A percentile compares a stretch with the other conserved stretches of the same genome.
These are phyloP conservation scores for Remorina albescens DNA, from an alignment of 2,797 vertebrate genomes.

Conservation along the genomic window DNA sequence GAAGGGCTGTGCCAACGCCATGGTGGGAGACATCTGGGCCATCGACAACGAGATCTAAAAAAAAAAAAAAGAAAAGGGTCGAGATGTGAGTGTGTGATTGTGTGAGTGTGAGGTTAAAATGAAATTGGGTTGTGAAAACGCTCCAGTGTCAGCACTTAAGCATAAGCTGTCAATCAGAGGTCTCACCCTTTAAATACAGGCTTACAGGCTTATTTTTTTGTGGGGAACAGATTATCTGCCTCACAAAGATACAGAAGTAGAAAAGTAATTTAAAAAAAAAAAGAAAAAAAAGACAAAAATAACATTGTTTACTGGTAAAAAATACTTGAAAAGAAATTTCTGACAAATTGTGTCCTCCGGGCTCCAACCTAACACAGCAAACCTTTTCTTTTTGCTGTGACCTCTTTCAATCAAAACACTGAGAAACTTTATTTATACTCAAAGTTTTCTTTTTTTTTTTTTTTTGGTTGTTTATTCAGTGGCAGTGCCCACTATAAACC, in stretches of 20 bases:
- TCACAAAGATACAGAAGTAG: constrained; percentile 4
- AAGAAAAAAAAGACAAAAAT: background rate
- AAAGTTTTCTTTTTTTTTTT: constrained; percentile 78
- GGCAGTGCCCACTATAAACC: constrained; percentile 98
- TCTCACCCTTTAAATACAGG: constrained; percentile 21
- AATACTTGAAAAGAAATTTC: constrained; percentile 47
- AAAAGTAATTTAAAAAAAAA: background rate
- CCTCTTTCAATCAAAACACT: constrained; percentile 79
- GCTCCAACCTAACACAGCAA: background rate
- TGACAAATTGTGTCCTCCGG: constrained; percentile 24
- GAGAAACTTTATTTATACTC: constrained; percentile 87
- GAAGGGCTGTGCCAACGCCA: constrained; percentile 90
- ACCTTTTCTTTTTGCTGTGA: constrained; percentile 41
- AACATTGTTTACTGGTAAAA: background rate
- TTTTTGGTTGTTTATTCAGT: constrained; percentile 89
- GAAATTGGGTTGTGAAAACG: background rate
- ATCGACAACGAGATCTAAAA: constrained; percentile 84
- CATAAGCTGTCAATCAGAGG: constrained; percentile 54
- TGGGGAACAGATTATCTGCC: background rate
- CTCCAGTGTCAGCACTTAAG: constrained; percentile 54
- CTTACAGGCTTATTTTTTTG: background rate
- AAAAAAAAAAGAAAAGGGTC: background rate
- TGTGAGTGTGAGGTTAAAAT: constrained; percentile 8
- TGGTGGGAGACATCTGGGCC: constrained; percentile 90
- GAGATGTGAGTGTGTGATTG: background rate